Evolutionary conservation across 2,888 invertebrate genomes (phyloP).

Genomic region (Tenthredo scrophulariae): DNA sequence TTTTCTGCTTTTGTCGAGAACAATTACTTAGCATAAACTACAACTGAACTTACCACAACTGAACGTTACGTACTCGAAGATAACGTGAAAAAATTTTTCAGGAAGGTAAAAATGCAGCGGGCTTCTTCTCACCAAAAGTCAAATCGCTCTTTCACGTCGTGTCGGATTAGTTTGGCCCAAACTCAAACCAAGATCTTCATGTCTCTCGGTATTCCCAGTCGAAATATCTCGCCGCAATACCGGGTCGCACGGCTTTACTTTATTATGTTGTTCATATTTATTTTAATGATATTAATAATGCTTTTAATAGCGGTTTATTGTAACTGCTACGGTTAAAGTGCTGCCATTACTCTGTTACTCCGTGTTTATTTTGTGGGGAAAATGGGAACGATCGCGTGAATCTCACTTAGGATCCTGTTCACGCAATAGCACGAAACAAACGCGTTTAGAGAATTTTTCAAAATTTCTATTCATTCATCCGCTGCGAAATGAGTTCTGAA

Average conservation of each 20-base stretch:
- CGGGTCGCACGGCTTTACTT: neutral
- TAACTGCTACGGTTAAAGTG: conserved; percentile 28
- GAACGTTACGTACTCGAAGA: conserved; percentile 28
- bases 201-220: neutral
- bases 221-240: conserved; percentile 6
- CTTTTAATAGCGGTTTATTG: conserved; percentile 44
- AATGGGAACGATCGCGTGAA: conserved; percentile 8
- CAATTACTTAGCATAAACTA: conserved; percentile 56
- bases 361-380: conserved; percentile 21
- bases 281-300: conserved; percentile 46
- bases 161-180: neutral
- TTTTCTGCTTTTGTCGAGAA: conserved; percentile 61
- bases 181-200: neutral
- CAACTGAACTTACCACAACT: conserved; percentile 34
- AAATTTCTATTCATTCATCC: neutral
- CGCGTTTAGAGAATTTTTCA: neutral
- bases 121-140: neutral
- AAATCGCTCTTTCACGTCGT: neutral
- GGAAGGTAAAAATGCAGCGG: neutral
- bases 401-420: neutral
- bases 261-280: conserved; percentile 37
- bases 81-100: conserved; percentile 35
- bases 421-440: neutral
- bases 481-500: neutral
- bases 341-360: conserved; percentile 46